Base-by-base conservation (phyloP, 2,888 invertebrate species). In the Nomada flava region DNA sequence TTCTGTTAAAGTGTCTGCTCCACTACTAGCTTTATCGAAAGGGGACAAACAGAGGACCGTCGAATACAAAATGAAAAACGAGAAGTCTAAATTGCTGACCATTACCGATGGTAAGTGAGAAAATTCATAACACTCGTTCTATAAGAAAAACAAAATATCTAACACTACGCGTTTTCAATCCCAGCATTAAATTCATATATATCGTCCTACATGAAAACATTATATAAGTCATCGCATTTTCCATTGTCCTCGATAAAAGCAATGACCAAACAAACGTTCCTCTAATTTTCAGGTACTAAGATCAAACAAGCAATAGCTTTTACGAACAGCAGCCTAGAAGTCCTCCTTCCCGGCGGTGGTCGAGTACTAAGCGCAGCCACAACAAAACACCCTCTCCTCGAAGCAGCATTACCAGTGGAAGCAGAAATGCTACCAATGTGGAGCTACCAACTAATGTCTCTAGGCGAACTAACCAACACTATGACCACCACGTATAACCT, bases 361-460 rank as follows among this genome's bases (percentile, higher is more conserved):
- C 95, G 96, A 86, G 95, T 97, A 63, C 95, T 96, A 90, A 97
- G 97, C 73, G 96, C 97, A 0, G 97, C 98, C 0, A 96, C 96
- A 53, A 97, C 97, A 0, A 95, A 97, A 69, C 98, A 98, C 94
- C 98, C 98, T 0, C 93, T 98, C 18, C 93, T 98, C 71, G 97
- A 98, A 94, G 97, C 97, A 0, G 97, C 97, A 0, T 93, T 98
- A 84, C 98, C 98, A 0, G 97, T 98, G 0, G 98, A 98, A 94
- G 98, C 98, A 7, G 97, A 98, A 95, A 97, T 98, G 97, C 94
- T 98, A 69, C 97, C 98, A 57, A 97, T 98, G 95, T 97, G 98
- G 97, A 97, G 97, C 47, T 97, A 97, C 90, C 97, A 98, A 94
- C 95, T 95, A 4, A 96, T 97, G 64, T 96, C 96, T 4, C 96